These are phyloP conservation scores for Macrophya annulata DNA, from an alignment of 2,888 invertebrate species.

Conservation along the genomic window DNA sequence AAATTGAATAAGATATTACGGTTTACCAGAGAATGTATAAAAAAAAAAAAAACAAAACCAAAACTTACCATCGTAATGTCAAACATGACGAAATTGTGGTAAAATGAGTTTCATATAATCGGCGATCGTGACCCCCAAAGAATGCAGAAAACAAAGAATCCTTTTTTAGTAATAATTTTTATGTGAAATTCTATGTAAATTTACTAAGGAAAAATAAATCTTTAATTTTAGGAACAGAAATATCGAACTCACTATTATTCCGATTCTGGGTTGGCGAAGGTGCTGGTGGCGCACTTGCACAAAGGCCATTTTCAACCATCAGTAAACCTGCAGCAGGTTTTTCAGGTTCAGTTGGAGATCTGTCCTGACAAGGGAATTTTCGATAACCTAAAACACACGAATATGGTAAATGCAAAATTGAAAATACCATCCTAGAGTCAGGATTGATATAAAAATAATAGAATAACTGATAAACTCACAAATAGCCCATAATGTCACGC, in stretches of 20 bases:
- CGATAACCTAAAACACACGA: neutral
- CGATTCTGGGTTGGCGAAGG: neutral
- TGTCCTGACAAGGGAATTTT: neutral
- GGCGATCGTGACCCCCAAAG: conserved; percentile 17
- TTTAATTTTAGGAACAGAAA: neutral
- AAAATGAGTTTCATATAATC: conserved; percentile 1
- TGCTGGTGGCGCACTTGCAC: neutral
- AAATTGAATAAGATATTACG: neutral
- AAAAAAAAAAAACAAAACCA: no score
- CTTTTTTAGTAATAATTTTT: neutral
- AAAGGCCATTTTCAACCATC: neutral
- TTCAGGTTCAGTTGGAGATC: neutral
- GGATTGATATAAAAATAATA: neutral
- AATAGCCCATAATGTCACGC: neutral
- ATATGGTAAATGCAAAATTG: neutral
- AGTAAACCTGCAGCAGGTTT: neutral
- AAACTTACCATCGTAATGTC: neutral
- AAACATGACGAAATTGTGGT: neutral
- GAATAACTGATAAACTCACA: neutral
- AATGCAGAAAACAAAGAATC: conserved; percentile 15
- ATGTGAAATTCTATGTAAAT: neutral
- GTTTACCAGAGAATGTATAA: neutral
- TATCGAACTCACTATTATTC: conserved; percentile 20
- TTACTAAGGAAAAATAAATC: neutral
- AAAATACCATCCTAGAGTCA: neutral